Base-by-base conservation (phyloP, 2,797 vertebrate genomes). In the Ptychadena robeensis region DNA sequence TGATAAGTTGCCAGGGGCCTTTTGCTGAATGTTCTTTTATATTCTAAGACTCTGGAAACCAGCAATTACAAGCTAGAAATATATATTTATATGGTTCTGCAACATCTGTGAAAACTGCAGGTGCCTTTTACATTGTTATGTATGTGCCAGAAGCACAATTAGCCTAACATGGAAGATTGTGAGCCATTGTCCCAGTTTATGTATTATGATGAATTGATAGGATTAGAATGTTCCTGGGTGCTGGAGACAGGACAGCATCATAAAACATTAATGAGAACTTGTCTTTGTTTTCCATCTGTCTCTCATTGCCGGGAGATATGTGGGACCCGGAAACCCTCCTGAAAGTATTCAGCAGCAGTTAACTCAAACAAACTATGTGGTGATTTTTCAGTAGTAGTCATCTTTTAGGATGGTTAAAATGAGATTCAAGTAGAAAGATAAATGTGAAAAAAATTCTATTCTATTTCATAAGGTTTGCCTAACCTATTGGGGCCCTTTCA, bases 261-360 rank as follows among this genome's bases (percentile, higher is more conserved):
- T 74, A 25, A 74, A 74, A 61, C 2, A 74, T 74, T 74, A 32
- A 63, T 74, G 57, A 14, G 28, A 63, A 34, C 53, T 25, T 37
- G 44, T 9, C 12, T 34, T 25, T 25, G n/a, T 61, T n/a, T 8
- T 1, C 32, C 22, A 34, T n/a, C 18, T 61, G 31, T 59, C 72
- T 73, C 10, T 25, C 9, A 8, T 38, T 34, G 30, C 72, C n/a
- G 34, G 71, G 32, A 57, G 57, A 53, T 73, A n/a, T 37, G 9
- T 57, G 71, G 44, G 44, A 2, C 44, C 44, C 44, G 4, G 15
- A 44, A 22, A 5, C 44, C 18, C 6, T 53, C 44, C 44, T 9
- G 15, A 53, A 53, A 53, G 18, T 4, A 6, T 53, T 53, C 5
- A 8, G 44, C 44, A 22, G 44, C 15, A 6, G 44, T 48, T 48